phyloP scores from a whole-genome alignment of 2,113 vertebrate genomes.

The Smithornis capensis region DNA sequence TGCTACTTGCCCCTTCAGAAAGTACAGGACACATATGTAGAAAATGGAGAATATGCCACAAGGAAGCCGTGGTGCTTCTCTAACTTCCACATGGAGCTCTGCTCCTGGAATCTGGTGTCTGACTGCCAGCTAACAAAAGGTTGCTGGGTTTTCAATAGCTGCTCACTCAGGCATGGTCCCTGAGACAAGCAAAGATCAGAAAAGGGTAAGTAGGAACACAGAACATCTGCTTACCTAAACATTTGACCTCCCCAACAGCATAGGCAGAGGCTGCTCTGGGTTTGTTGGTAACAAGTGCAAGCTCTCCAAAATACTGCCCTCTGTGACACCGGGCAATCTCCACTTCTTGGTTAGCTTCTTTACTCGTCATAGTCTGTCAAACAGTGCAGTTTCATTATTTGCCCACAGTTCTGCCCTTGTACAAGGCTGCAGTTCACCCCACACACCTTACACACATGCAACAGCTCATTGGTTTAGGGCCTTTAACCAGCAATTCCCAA shows the following conservation, averaged over 20 bases:
- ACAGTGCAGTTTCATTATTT: background rate
- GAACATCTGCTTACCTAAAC: slow-evolving; percentile 85
- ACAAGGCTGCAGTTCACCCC: background rate
- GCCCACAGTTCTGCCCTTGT: background rate
- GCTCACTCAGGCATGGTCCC: background rate
- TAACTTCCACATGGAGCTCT: background rate
- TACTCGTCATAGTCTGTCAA: slow-evolving; percentile 86
- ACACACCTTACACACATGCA: background rate
- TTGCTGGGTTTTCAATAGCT: background rate
- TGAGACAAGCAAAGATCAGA: background rate
- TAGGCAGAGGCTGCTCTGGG: slow-evolving; percentile 97
- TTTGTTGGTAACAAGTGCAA: slow-evolving; percentile 98
- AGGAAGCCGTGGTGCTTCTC: background rate
- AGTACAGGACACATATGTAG: background rate
- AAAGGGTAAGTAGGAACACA: background rate
- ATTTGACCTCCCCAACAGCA: slow-evolving; percentile 90
- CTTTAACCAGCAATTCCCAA: background rate
- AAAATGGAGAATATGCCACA: background rate
- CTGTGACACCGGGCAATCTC: slow-evolving; percentile 92
- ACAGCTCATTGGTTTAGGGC: background rate
- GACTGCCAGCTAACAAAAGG: background rate
- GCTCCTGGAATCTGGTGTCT: background rate
- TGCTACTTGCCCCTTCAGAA: background rate
- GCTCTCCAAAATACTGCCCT: slow-evolving; percentile 98
- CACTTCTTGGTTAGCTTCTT: slow-evolving; percentile 90